These are phyloP conservation scores for Ditylenchus weischeri DNA, from an alignment of 2,888 invertebrate genomes.

Conservation along the genomic window DNA sequence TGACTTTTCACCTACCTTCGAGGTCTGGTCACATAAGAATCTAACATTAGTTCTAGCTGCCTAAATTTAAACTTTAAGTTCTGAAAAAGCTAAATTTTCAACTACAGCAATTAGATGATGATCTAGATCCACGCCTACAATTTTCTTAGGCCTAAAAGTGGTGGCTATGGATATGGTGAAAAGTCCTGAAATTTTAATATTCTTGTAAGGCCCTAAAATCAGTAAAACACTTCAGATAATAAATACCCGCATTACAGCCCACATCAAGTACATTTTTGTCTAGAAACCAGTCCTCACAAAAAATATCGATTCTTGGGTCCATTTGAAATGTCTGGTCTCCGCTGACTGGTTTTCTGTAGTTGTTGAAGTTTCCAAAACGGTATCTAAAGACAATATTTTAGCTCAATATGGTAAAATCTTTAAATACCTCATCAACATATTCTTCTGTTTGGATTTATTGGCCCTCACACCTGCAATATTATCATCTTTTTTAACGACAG, in stretches of 20 bases:
- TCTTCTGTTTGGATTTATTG: too few species aligned
- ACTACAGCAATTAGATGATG: conserved; percentile 71
- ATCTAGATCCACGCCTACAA: conserved; percentile 89
- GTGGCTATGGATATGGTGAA: conserved; percentile 84
- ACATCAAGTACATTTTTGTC: conserved; percentile 79
- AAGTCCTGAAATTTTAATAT: conserved; percentile 67
- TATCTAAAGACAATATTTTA: conserved; percentile 20
- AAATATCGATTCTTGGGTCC: conserved; percentile 69
- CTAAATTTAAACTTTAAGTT: too few species aligned
- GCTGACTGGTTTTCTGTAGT: conserved; percentile 83
- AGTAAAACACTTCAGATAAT: too few species aligned
- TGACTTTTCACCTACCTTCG: conserved; percentile 29
- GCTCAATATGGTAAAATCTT: too few species aligned
- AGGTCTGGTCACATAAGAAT: conserved; percentile 64
- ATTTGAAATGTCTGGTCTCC: conserved; percentile 28
- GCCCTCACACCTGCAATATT: too few species aligned
- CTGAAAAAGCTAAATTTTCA: too few species aligned
- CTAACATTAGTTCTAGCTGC: conserved; percentile 73
- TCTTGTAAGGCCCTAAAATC: too few species aligned
- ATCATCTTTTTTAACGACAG: too few species aligned
- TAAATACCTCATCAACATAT: too few species aligned
- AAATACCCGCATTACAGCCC: conserved; percentile 78
- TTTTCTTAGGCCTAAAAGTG: conserved; percentile 77
- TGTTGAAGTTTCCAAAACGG: conserved; percentile 89
- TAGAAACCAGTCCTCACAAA: conserved; percentile 35